phyloP scores from a whole-genome alignment of 1,140 invertebrate species.

The Chelonus insularis region DNA sequence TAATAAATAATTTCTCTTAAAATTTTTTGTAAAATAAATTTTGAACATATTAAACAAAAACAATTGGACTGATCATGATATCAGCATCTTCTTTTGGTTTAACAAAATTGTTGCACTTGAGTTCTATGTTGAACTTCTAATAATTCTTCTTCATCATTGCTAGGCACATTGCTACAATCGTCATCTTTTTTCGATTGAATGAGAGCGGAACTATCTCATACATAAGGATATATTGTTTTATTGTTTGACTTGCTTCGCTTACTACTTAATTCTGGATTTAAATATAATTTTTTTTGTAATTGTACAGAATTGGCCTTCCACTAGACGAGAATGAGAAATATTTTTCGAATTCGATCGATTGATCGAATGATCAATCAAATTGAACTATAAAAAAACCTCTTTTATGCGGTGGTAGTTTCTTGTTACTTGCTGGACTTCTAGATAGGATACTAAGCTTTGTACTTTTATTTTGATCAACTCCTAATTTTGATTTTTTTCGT shows the following conservation, averaged over 20 bases:
- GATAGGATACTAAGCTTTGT: constrained; percentile 50
- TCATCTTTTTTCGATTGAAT: constrained; percentile 58
- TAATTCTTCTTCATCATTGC: constrained; percentile 63
- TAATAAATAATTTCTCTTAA: too few species aligned
- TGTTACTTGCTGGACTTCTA: constrained; percentile 55
- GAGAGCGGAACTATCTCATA: constrained; percentile 63
- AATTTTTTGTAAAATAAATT: too few species aligned
- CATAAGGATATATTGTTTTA: constrained; percentile 67
- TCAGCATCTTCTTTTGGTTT: constrained; percentile 86
- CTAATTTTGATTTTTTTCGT: constrained; percentile 50
- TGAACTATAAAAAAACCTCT: constrained; percentile 69
- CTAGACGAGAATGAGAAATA: constrained; percentile 77
- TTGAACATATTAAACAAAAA: too few species aligned
- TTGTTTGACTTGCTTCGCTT: constrained; percentile 68
- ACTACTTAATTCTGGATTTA: constrained; percentile 75
- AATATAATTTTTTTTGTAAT: constrained; percentile 72
- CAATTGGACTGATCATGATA: constrained; percentile 86
- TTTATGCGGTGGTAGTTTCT: constrained; percentile 57
- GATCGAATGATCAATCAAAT: constrained; percentile 65
- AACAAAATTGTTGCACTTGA: constrained; percentile 71
- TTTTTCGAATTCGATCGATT: constrained; percentile 60
- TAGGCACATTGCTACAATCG: constrained; percentile 42
- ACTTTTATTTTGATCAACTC: constrained; percentile 49
- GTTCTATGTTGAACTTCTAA: constrained; percentile 68
- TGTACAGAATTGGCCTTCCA: constrained; percentile 68